Conservation (phyloP, 2,888 invertebrate genomes). For the Noctua fimbriata region DNA sequence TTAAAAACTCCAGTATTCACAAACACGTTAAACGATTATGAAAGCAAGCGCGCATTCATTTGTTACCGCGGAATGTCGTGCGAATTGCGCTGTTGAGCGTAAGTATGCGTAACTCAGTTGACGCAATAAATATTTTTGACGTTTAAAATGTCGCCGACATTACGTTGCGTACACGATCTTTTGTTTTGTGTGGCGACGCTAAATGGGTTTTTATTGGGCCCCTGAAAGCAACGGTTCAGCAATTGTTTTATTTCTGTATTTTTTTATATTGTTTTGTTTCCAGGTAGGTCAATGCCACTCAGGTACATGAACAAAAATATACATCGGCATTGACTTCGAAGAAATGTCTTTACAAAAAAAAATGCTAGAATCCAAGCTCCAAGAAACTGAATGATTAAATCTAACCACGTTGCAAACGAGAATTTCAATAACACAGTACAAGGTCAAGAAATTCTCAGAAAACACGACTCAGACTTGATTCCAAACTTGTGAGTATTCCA, state of each 20-base stretch:
- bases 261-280: neutral
- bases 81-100: conserved; percentile 68
- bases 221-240: conserved; percentile 20
- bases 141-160: conserved; percentile 52
- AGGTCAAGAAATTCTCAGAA: conserved; percentile 24
- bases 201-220: conserved; percentile 16
- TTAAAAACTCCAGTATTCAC: conserved; percentile 44
- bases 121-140: conserved; percentile 71
- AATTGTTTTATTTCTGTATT: neutral
- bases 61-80: conserved; percentile 65
- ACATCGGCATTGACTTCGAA: neutral
- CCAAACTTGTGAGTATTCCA: conserved; percentile 33
- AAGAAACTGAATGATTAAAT: neutral
- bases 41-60: conserved; percentile 72
- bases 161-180: conserved; percentile 47
- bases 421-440: conserved; percentile 10
- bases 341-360: neutral
- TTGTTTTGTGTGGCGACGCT: conserved; percentile 37
- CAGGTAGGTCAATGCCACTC: neutral
- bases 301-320: neutral
- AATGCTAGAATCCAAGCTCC: too few species aligned
- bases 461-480: conserved; percentile 19
- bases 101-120: conserved; percentile 64
- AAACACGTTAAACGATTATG: conserved; percentile 69
- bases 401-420: neutral